These are phyloP conservation scores for Diacarnus erythraeanus DNA, from an alignment of 37 sponge, comb jelly and placozoan species.

Conservation along the genomic window DNA sequence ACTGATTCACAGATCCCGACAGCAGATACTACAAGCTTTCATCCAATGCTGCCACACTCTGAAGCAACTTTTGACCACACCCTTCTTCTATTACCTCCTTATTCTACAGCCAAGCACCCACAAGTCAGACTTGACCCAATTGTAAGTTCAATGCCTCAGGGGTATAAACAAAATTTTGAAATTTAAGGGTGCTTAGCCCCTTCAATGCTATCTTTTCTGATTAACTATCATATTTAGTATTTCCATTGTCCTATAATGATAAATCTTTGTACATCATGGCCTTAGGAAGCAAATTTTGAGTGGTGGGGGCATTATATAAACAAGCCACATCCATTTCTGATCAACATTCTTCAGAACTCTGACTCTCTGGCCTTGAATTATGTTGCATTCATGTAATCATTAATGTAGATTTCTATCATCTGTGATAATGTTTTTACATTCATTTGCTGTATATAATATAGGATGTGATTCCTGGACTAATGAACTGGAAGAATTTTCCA, in stretches of 20 bases:
- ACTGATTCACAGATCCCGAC: slow-evolving; percentile 37
- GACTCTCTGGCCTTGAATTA: neutral
- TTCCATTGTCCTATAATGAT: neutral
- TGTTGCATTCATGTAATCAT: too few relatives aligned
- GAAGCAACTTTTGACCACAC: slow-evolving; percentile 40
- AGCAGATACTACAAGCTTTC: slow-evolving; percentile 21
- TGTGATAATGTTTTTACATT: too few relatives aligned
- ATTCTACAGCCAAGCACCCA: slow-evolving; percentile 26
- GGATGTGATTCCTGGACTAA: slow-evolving; percentile 60
- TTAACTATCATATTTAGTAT: neutral
- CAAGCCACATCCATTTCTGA: too few relatives aligned
- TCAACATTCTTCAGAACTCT: neutral
- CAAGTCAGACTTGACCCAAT: slow-evolving; percentile 35
- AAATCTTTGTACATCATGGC: too few relatives aligned
- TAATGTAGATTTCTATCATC: too few relatives aligned
- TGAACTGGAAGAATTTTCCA: slow-evolving; percentile 67
- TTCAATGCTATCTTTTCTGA: neutral
- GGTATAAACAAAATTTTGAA: neutral
- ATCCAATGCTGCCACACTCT: slow-evolving; percentile 35
- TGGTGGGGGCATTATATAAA: too few relatives aligned
- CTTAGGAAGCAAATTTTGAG: too few relatives aligned
- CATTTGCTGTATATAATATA: neutral
- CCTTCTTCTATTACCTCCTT: slow-evolving; percentile 42
- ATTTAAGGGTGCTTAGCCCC: neutral
- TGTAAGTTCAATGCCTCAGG: slow-evolving; percentile 11